Evolutionary conservation across 2,797 vertebrate genomes (phyloP), one percentile per base, ranked within the genome.

Genomic region (Lacerta bilineata): DNA sequence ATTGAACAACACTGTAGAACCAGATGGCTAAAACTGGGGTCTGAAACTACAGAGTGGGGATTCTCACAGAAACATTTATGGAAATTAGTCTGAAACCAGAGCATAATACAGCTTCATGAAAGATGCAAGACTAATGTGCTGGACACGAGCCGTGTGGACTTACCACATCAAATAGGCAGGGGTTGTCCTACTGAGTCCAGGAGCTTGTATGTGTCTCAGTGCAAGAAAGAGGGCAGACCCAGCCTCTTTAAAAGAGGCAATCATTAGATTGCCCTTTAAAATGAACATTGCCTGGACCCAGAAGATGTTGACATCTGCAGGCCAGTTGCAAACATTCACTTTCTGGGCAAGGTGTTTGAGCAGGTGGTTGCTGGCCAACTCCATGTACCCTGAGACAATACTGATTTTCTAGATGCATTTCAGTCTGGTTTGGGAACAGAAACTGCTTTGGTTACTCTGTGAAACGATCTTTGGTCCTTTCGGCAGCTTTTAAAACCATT

Each of bases 21-120:
- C 5, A 61, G 43, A 43, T 71, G 68, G 76, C 17, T 33, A 43
- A 80, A 59, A 64, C 1, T 27, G 50, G 59, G 50, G 71, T 84
- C 11, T 8, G 27, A 72, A 25, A 79, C 46, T 46, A 50, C 8
- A 61, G 66, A 17, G 11, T 80, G 25, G n/a, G 17, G 25, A 74
- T 72, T 61, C 78, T 78, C 33, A 87, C 23, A 59, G 36, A 72
- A 86, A 4, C 4, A 4, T 4, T 18, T 75, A n/a, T 8, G 23
- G 41, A 78, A 71, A 41, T 84, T 50, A 43, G 39, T 18, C 4
- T 93, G 76, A 83, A 59, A 36, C 23, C 36, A 46, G 64, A 20
- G 61, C 20, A 43, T 64, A 64, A 66, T 25, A 43, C 27, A 66
- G 64, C 17, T 61, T 66, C 29, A 64, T 9, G 27, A 79, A 79